These are phyloP conservation scores for Lagenorhynchus albirostris DNA, from an alignment of 2,113 vertebrate genomes.

Conservation along the genomic window DNA sequence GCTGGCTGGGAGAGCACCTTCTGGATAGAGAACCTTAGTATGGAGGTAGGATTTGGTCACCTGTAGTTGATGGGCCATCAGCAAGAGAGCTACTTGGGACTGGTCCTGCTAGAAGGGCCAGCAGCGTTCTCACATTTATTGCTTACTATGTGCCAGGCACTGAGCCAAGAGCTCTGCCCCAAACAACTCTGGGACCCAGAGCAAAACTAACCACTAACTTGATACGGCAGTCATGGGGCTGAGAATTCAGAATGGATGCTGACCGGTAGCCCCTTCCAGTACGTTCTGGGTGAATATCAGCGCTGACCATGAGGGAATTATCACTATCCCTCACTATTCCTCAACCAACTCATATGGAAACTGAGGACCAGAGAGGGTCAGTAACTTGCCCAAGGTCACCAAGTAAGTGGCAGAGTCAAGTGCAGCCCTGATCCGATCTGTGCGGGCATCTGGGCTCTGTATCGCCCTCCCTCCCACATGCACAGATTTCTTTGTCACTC, in stretches of 20 bases:
- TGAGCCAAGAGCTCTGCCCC: not conserved
- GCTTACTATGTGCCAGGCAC: not conserved
- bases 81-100: not conserved
- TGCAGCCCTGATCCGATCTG: not conserved
- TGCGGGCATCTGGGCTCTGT: fast-evolving
- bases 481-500: not conserved
- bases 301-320: not conserved
- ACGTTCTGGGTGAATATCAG: not conserved
- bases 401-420: not conserved
- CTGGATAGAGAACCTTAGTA: not conserved
- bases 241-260: not conserved
- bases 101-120: not conserved
- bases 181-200: not conserved
- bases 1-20: not conserved
- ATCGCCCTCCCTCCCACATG: fast-evolving
- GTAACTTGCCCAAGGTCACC: not conserved
- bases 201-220: not conserved
- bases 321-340: too few species aligned
- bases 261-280: not conserved
- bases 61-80: not conserved
- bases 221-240: too few species aligned
- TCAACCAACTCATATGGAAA: not conserved
- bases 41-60: not conserved
- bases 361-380: not conserved
- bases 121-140: not conserved